These are phyloP conservation scores for Spodoptera exigua DNA, from an alignment of 2,888 invertebrate species.

Conservation along the genomic window DNA sequence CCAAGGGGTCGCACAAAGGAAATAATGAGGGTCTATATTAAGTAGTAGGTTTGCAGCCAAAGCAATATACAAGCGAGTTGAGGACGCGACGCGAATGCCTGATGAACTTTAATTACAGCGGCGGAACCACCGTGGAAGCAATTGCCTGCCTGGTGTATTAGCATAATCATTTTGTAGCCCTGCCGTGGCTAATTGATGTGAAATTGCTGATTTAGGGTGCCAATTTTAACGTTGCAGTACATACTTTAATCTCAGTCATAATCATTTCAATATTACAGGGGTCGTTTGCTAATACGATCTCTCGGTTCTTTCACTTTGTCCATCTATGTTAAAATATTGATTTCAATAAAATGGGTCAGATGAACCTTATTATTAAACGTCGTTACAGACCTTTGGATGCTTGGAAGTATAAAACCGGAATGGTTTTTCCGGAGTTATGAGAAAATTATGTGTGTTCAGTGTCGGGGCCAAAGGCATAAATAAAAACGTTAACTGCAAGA, in stretches of 20 bases:
- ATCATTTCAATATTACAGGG: slow-evolving; percentile 48
- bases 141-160: slow-evolving; percentile 77
- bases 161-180: slow-evolving; percentile 77
- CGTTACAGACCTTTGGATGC: slow-evolving; percentile 36
- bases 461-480: slow-evolving; percentile 66
- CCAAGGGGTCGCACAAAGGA: slow-evolving; percentile 56
- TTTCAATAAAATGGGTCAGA: slow-evolving; percentile 43
- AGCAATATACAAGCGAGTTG: slow-evolving; percentile 71
- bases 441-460: slow-evolving; percentile 67
- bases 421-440: slow-evolving; percentile 62
- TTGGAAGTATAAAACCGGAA: slow-evolving; percentile 62
- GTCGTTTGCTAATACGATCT: slow-evolving; percentile 38
- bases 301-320: slow-evolving; percentile 40
- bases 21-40: slow-evolving; percentile 63
- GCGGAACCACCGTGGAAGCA: slow-evolving; percentile 72
- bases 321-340: slow-evolving; percentile 49
- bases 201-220: slow-evolving; percentile 68
- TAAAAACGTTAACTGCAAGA: slow-evolving; percentile 73
- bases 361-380: slow-evolving; percentile 41
- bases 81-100: slow-evolving; percentile 75
- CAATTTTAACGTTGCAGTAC: slow-evolving; percentile 48
- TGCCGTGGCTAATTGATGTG: slow-evolving; percentile 72
- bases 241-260: slow-evolving; percentile 54
- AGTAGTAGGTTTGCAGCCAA: slow-evolving; percentile 63
- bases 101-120: slow-evolving; percentile 80